A percentile compares a stretch with the other conserved stretches of the same genome.
Conservation (phyloP, 1,140 invertebrate genomes). For the Ooceraea biroi region DNA sequence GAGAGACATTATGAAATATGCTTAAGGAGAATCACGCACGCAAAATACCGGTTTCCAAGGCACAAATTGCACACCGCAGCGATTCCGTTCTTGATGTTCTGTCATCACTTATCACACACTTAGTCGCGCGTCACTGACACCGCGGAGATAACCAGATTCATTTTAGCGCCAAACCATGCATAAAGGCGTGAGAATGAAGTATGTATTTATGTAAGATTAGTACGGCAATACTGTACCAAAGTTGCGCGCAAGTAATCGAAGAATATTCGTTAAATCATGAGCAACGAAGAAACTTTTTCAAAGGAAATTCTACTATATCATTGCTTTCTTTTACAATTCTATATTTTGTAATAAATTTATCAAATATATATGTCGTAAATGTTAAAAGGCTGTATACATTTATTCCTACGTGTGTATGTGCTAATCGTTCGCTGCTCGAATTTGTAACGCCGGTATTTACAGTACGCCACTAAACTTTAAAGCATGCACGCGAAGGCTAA, state of each 20-base stretch:
- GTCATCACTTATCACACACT: slow-evolving; percentile 63
- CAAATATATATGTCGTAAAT: not conserved
- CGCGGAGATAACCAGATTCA: slow-evolving; percentile 62
- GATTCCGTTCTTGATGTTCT: slow-evolving; percentile 33
- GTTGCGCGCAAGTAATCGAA: slow-evolving; percentile 8
- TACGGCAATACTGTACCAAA: slow-evolving; percentile 11
- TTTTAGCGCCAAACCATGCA: slow-evolving; percentile 56
- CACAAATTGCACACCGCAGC: not conserved
- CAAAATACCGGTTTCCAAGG: slow-evolving; percentile 54
- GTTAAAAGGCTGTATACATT: not conserved
- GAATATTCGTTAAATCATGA: not conserved
- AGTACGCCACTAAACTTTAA: not conserved
- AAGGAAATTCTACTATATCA: not conserved
- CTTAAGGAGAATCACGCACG: not conserved
- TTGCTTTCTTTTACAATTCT: not conserved
- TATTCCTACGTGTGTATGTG: not conserved
- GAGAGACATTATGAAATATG: slow-evolving; percentile 12
- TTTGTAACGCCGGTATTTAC: slow-evolving; percentile 13
- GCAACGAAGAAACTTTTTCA: not conserved
- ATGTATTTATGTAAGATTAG: slow-evolving; percentile 39
- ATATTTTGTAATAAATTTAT: slow-evolving; percentile 9
- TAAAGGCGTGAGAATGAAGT: slow-evolving; percentile 13
- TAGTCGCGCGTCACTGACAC: slow-evolving; percentile 63
- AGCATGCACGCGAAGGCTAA: not conserved
- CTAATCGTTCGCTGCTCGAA: slow-evolving; percentile 9